These are phyloP conservation scores for Sternotherus odoratus DNA, from an alignment of 2,797 vertebrate species.

Conservation along the genomic window DNA sequence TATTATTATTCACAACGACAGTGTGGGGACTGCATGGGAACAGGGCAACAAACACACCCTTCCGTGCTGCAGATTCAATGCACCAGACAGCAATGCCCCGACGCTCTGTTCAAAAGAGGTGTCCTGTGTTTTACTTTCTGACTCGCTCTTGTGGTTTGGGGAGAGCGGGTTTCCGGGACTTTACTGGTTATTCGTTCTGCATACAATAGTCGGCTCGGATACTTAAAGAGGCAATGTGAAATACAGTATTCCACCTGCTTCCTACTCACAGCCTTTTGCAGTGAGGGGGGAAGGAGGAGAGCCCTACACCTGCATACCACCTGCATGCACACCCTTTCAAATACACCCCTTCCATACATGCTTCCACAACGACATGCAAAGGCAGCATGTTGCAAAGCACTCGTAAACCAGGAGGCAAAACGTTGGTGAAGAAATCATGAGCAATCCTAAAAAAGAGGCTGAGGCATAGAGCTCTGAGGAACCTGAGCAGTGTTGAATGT, in stretches of 20 bases:
- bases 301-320: background rate
- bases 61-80: background rate
- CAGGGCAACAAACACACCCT: background rate
- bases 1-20: background rate
- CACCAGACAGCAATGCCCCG: background rate
- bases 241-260: background rate
- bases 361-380: background rate
- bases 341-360: background rate
- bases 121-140: background rate
- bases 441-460: background rate
- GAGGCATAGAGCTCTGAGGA: conserved; percentile 11
- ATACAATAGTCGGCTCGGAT: background rate
- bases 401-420: conserved; percentile 7
- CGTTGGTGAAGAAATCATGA: background rate
- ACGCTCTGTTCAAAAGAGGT: background rate
- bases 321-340: background rate
- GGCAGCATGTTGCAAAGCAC: background rate
- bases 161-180: background rate
- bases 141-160: background rate
- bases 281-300: background rate
- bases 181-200: background rate
- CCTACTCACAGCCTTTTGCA: background rate
- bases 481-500: background rate
- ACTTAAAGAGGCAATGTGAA: background rate
- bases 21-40: background rate